Percentiles rank a stretch among this genome's conserved stretches.
Evolutionary conservation across 2,113 vertebrate species (phyloP).

Genomic region (Sorex araneus): DNA sequence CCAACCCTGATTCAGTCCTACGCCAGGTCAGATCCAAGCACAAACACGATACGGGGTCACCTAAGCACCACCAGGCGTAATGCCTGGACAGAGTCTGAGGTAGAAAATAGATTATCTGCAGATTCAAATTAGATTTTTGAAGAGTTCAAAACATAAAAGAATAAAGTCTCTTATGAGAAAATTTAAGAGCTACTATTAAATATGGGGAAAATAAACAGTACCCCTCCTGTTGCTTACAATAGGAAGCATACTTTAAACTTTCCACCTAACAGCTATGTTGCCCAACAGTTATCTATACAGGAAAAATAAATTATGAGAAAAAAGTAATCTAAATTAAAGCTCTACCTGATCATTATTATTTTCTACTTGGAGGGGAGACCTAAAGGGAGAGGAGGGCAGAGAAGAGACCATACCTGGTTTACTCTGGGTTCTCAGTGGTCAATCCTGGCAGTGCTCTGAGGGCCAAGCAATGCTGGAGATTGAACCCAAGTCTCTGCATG

Average conservation of each 20-base stretch:
- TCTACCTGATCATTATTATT: not conserved
- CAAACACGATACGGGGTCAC: no score
- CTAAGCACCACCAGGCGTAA: no score
- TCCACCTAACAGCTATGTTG: not conserved
- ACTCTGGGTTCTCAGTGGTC: no score
- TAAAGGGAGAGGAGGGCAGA: no score
- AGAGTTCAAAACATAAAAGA: constrained; percentile 47
- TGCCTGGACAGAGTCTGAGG: no score
- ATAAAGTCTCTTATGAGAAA: not conserved
- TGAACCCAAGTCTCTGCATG: no score
- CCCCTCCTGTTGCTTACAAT: not conserved
- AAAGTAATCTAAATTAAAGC: constrained; percentile 43
- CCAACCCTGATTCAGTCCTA: no score
- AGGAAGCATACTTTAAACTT: constrained; percentile 20
- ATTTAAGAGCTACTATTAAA: not conserved
- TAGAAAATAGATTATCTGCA: not conserved
- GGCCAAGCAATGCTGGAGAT: no score
- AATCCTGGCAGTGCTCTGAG: no score
- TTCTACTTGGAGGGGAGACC: no score
- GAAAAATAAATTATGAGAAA: constrained; percentile 22
- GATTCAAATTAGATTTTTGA: constrained; percentile 44
- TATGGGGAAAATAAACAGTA: not conserved
- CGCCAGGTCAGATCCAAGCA: no score
- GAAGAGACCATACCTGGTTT: no score
- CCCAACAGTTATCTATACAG: not conserved